These are phyloP conservation scores for Graptemys geographica DNA, from an alignment of 2,797 vertebrate species.

Conservation along the genomic window DNA sequence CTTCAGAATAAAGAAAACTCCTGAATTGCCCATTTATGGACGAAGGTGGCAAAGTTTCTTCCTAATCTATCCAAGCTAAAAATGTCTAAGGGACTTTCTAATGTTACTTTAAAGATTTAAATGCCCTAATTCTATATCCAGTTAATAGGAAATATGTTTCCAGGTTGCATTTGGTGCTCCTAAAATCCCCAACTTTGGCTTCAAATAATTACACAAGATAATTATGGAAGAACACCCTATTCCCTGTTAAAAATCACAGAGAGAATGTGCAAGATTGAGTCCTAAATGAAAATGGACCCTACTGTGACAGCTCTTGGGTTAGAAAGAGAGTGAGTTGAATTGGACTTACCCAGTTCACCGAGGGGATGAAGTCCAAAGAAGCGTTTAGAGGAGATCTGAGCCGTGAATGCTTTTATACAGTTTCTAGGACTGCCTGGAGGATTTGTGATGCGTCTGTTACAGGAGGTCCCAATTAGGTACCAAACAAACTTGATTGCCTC, in stretches of 20 bases:
- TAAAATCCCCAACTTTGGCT: background rate
- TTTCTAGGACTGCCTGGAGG: background rate
- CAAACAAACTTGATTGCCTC: background rate
- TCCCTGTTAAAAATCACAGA: background rate
- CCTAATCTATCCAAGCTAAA: background rate
- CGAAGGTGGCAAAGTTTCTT: background rate
- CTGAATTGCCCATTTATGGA: background rate
- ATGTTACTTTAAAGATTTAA: background rate
- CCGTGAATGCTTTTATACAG: slow-evolving; percentile 4
- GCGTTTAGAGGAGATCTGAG: background rate
- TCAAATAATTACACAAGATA: background rate
- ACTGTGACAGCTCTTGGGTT: background rate
- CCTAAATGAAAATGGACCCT: background rate
- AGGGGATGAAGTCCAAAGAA: background rate
- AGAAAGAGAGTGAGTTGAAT: fast-evolving
- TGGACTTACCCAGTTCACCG: background rate
- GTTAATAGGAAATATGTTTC: background rate
- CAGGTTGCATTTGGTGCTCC: background rate
- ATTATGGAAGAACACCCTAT: background rate
- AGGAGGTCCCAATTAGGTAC: background rate
- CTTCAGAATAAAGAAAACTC: background rate
- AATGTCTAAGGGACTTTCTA: background rate
- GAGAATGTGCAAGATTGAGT: too few species aligned
- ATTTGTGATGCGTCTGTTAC: background rate
- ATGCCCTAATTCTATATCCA: background rate